These are phyloP conservation scores for Diarsia mendica DNA, from an alignment of 2,888 invertebrate genomes.

Conservation along the genomic window DNA sequence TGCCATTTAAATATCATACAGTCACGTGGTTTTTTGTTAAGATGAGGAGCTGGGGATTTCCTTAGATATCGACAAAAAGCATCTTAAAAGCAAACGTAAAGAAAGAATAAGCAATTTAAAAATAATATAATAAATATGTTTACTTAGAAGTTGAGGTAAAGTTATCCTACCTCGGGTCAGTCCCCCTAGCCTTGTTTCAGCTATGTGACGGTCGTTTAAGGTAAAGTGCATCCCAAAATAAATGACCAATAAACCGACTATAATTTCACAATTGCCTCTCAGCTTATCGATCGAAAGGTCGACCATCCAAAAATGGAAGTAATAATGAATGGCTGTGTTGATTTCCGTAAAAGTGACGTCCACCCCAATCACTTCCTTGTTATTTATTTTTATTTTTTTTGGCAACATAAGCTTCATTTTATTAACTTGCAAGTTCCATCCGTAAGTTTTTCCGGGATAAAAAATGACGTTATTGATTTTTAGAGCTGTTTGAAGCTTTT, in stretches of 20 bases:
- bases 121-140: too few relatives aligned
- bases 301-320: conserved; percentile 31
- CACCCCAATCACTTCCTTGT: conserved; percentile 32
- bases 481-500: neutral
- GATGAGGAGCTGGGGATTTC: neutral
- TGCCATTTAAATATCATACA: conserved; percentile 2
- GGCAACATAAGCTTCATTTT: conserved; percentile 5
- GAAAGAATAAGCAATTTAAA: neutral
- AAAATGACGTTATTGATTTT: neutral
- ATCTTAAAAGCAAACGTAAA: neutral
- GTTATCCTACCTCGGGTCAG: neutral
- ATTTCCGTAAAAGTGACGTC: conserved; percentile 44
- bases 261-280: conserved; percentile 24
- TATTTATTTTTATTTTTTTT: conserved; percentile 22
- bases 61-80: conserved; percentile 7
- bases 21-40: neutral
- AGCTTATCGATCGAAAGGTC: conserved; percentile 35
- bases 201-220: neutral
- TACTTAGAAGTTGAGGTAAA: neutral
- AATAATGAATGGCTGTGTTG: conserved; percentile 13
- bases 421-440: neutral
- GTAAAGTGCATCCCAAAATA: conserved; percentile 3
- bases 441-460: neutral
- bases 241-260: neutral
- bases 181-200: neutral